A percentile compares a stretch with the other conserved stretches of the same genome.
Evolutionary conservation across 2,113 vertebrate genomes (phyloP).

Genomic region (Nicator chloris): DNA sequence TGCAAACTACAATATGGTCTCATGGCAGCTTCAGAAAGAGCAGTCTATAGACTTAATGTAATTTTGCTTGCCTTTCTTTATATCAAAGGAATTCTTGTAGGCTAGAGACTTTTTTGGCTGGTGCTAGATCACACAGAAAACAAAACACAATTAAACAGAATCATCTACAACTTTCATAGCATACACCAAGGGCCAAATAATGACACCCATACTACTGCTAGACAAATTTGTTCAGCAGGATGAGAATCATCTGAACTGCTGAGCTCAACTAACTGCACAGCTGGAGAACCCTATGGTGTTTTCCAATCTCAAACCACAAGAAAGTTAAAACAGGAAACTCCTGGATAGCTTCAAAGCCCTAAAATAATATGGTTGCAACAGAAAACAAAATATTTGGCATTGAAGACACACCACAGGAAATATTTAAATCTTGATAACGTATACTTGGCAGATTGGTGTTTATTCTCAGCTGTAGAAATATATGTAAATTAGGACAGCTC

Average conservation of each 20-base stretch:
- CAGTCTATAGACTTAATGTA: not conserved
- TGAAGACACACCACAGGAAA: conserved; percentile 1
- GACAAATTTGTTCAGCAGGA: not conserved
- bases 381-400: conserved; percentile 13
- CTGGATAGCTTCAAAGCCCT: conserved; percentile 12
- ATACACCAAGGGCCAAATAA: not conserved
- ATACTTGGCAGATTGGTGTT: not conserved
- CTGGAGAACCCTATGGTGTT: not conserved
- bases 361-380: conserved; percentile 11
- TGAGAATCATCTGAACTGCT: not conserved
- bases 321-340: conserved; percentile 29
- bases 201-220: not conserved
- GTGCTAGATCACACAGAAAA: not conserved
- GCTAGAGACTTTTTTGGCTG: not conserved
- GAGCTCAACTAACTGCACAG: not conserved
- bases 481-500: not conserved
- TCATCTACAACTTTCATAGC: not conserved
- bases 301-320: not conserved
- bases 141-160: not conserved
- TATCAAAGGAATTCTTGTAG: not conserved
- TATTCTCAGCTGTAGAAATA: conserved; percentile 36
- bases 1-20: not conserved
- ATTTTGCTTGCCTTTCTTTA: not conserved
- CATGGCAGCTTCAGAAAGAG: not conserved
- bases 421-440: not conserved